These are phyloP conservation scores for Arremon aurantiirostris DNA, from an alignment of 2,797 vertebrate species.

Conservation along the genomic window DNA sequence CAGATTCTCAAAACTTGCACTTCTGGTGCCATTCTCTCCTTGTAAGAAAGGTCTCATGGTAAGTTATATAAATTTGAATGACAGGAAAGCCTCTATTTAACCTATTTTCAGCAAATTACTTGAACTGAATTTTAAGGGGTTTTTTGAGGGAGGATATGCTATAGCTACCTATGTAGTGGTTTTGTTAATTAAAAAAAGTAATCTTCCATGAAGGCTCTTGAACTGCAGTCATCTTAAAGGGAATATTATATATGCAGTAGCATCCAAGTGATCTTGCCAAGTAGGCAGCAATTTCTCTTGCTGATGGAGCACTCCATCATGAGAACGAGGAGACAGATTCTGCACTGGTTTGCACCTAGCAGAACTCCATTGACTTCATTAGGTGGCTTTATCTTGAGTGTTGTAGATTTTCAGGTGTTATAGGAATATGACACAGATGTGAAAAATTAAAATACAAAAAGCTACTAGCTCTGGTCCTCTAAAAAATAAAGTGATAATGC, in stretches of 20 bases:
- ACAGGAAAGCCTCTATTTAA: not conserved
- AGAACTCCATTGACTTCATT: constrained; percentile 8
- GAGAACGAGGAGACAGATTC: not conserved
- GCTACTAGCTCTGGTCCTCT: not conserved
- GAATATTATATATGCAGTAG: not conserved
- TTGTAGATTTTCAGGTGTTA: not conserved
- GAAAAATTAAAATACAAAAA: not conserved
- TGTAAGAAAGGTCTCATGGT: not conserved
- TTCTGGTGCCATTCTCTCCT: not conserved
- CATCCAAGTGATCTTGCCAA: not conserved
- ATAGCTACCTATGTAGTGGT: not conserved
- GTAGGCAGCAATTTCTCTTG: not conserved
- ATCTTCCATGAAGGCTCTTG: not conserved
- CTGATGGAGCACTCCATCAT: not conserved
- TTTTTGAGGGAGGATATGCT: not conserved
- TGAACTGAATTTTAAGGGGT: not conserved
- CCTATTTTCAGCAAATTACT: not conserved
- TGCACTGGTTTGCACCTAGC: not conserved
- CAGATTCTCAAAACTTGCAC: not conserved
- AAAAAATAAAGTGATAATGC: not conserved
- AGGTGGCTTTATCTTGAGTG: not conserved
- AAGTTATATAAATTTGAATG: not conserved
- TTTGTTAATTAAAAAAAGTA: constrained; percentile 19
- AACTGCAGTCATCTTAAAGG: not conserved
- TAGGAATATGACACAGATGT: not conserved